A percentile compares a stretch with the other conserved stretches of the same genome.
phyloP scores from a whole-genome alignment of 2,113 vertebrate genomes.

The Zosterops hypoxanthus region DNA sequence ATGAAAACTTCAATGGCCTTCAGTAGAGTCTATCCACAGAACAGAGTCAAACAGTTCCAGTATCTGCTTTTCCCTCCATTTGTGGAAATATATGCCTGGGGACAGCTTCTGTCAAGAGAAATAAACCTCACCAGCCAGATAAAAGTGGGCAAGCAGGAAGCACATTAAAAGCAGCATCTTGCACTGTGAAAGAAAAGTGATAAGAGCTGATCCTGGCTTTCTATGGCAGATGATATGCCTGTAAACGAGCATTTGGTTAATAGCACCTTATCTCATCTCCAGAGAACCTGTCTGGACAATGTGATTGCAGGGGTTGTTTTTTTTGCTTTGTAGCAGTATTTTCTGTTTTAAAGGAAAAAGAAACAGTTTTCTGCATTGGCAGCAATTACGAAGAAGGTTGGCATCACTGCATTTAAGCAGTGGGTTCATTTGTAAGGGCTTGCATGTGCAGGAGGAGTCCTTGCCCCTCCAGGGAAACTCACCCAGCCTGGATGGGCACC shows the following conservation, averaged over 20 bases:
- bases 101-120: constrained; percentile 34
- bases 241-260: not conserved
- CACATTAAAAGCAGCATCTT: constrained; percentile 28
- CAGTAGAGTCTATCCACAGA: not conserved
- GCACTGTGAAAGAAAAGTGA: not conserved
- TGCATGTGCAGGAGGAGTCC: not conserved
- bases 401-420: not conserved
- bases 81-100: not conserved
- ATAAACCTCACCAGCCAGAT: constrained; percentile 10
- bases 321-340: not conserved
- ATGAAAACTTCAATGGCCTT: not conserved
- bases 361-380: not conserved
- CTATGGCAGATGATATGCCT: not conserved
- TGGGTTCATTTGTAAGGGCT: not conserved
- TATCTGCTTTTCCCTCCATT: not conserved
- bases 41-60: not conserved
- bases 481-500: not conserved
- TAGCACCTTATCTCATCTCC: not conserved
- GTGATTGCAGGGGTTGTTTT: not conserved
- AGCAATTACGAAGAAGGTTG: not conserved
- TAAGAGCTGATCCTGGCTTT: not conserved
- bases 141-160: constrained; percentile 11
- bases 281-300: not conserved
- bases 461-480: not conserved
- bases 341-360: not conserved